Evolutionary conservation across 2,888 invertebrate genomes (phyloP), one percentile per base, ranked within the genome.

Genomic region (Heliconius hortense): DNA sequence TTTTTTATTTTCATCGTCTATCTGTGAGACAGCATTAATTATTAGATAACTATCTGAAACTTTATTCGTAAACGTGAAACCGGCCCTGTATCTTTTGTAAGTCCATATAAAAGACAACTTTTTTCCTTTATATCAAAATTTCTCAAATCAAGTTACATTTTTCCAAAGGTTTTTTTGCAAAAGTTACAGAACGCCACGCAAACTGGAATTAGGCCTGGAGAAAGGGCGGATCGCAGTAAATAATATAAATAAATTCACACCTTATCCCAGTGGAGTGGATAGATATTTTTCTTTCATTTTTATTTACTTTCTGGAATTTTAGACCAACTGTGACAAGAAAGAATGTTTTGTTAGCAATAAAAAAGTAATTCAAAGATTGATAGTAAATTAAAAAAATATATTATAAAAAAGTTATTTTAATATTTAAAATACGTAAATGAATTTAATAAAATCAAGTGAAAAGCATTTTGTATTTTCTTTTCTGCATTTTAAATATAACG

Each of bases 171-270:
- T 66, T 43, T 28, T 66, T 66, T 5, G 39, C 24, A 43, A 43
- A 64, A 43, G 66, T 66, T 15, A 66, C 39, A 66, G 24, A 66
- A 66, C 39, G 35, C 64, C 11, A 64, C 64, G 66, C 39, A 39
- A 43, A 39, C 66, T 66, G 66, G 24, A 66, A 66, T 43, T 39
- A 66, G 24, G 24, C 66, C 39, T 39, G 66, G 13, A 39, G 66
- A 66, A 43, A 66, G 66, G 66, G 39, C 66, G 66, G 66, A 39
- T 43, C 66, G 66, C 66, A 43, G 66, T 66, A 66, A 66, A 66
- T 39, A 66, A 66, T 66, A 66, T 66, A 66, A 66, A 66, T 66
- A 66, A 66, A 66, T 39, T 66, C 66, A 66, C 66, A 39, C 39
- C 66, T 66, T 24, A 43, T 66, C 66, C 66, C 66, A 66, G 66